phyloP scores from a whole-genome alignment of 2,113 vertebrate species.

The Alligator mississippiensis region DNA sequence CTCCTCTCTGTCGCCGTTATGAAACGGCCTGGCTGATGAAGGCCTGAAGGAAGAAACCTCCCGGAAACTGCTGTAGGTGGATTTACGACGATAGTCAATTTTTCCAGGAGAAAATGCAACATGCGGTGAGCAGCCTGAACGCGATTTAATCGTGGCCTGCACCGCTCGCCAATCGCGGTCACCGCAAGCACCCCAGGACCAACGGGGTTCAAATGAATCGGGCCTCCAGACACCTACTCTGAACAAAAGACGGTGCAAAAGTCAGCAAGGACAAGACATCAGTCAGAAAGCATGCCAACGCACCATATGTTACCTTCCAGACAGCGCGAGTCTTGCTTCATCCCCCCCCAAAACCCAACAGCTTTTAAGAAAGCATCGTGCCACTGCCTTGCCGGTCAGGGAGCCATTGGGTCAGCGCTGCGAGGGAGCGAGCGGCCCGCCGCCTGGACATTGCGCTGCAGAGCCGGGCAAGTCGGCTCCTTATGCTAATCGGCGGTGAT shows the following conservation, averaged over 20 bases:
- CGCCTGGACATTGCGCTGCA: constrained; percentile 19
- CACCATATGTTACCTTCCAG: constrained; percentile 76
- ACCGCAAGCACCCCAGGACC: background rate
- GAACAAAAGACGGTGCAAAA: constrained; percentile 31
- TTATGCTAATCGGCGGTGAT: constrained; percentile 77
- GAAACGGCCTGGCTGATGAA: background rate
- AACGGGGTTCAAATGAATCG: background rate
- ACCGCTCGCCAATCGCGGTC: background rate
- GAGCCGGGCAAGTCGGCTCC: constrained; percentile 46
- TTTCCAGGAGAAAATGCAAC: background rate
- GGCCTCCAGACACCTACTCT: background rate
- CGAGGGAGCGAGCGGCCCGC: background rate
- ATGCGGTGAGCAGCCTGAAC: background rate
- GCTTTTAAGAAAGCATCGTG: constrained; percentile 42
- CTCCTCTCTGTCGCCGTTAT: background rate
- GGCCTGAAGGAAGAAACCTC: background rate
- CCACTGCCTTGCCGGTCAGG: constrained; percentile 16
- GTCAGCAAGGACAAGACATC: background rate
- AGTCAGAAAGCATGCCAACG: background rate
- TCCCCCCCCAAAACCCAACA: constrained; percentile 61
- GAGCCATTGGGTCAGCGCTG: constrained; percentile 32
- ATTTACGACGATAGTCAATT: background rate
- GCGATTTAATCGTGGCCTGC: background rate
- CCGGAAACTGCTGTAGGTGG: background rate
- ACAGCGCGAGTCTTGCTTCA: constrained; percentile 78